Percentiles rank a stretch among this genome's conserved stretches.
Conservation (phyloP, 64 coral and sea anemone species). For the Platygyra sinensis region DNA sequence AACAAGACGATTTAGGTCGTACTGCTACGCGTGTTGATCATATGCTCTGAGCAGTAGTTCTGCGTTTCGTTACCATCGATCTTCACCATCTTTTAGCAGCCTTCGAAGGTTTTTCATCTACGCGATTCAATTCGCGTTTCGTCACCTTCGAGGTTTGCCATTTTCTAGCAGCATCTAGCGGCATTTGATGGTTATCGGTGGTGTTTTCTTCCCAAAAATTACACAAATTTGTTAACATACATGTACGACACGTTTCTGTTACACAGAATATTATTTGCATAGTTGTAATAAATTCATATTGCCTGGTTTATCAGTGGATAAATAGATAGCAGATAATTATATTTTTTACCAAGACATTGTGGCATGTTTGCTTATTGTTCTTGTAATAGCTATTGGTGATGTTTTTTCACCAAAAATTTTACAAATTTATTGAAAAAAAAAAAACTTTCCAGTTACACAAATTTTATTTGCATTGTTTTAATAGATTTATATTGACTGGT, state of each 20-base stretch:
- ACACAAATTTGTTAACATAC: slow-evolving; percentile 34
- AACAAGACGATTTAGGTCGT: too few relatives aligned
- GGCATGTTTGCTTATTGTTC: slow-evolving; percentile 16
- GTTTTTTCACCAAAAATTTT: slow-evolving; percentile 51
- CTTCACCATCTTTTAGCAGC: too few relatives aligned
- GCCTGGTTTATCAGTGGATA: background rate
- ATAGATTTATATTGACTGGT: background rate
- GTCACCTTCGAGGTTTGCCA: too few relatives aligned
- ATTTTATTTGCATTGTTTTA: background rate
- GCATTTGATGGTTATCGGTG: slow-evolving; percentile 50
- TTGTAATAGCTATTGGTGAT: slow-evolving; percentile 28
- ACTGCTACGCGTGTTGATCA: too few relatives aligned
- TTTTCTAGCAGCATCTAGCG: too few relatives aligned
- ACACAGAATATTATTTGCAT: background rate
- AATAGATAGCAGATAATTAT: slow-evolving; percentile 32
- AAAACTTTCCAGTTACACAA: slow-evolving; percentile 19
- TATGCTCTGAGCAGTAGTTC: too few relatives aligned
- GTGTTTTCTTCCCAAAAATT: slow-evolving; percentile 49
- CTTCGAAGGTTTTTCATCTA: too few relatives aligned
- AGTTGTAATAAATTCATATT: background rate
- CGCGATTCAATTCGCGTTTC: too few relatives aligned
- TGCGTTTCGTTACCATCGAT: too few relatives aligned
- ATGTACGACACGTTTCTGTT: slow-evolving; percentile 10
- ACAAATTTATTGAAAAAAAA: slow-evolving; percentile 50
- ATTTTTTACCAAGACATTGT: slow-evolving; percentile 40